Conservation (phyloP, 2,888 invertebrate species). For the Cerceris ruficornis region DNA sequence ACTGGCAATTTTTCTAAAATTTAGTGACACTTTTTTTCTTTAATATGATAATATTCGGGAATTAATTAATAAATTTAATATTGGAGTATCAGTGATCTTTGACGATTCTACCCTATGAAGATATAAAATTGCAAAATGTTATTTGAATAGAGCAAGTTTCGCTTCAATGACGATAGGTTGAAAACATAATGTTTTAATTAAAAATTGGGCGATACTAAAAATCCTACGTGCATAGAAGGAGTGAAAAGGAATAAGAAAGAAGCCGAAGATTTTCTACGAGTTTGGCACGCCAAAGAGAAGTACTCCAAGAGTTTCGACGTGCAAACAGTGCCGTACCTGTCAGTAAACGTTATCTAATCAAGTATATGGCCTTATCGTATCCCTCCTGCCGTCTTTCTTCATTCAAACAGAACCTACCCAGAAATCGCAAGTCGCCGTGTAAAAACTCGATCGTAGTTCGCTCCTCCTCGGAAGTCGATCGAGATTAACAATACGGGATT, state of each 20-base stretch:
- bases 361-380: conserved; percentile 49
- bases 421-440: conserved; percentile 48
- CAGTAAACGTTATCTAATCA: conserved; percentile 63
- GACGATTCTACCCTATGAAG: too few relatives aligned
- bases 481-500: conserved; percentile 16
- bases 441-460: conserved; percentile 17
- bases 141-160: too few relatives aligned
- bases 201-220: background rate
- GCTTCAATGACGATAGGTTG: too few relatives aligned
- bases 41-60: too few relatives aligned
- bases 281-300: background rate
- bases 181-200: background rate
- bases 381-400: conserved; percentile 32
- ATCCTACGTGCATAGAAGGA: background rate
- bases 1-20: too few relatives aligned
- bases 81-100: too few relatives aligned
- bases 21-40: too few relatives aligned
- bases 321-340: conserved; percentile 61
- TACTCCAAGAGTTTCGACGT: conserved; percentile 22
- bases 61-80: too few relatives aligned
- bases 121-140: too few relatives aligned
- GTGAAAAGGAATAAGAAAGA: background rate
- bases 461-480: conserved; percentile 15
- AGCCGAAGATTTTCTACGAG: background rate
- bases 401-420: conserved; percentile 42